A percentile compares a stretch with the other conserved stretches of the same genome.
Evolutionary conservation across 2,797 vertebrate species (phyloP).

Genomic region (Lacerta agilis): DNA sequence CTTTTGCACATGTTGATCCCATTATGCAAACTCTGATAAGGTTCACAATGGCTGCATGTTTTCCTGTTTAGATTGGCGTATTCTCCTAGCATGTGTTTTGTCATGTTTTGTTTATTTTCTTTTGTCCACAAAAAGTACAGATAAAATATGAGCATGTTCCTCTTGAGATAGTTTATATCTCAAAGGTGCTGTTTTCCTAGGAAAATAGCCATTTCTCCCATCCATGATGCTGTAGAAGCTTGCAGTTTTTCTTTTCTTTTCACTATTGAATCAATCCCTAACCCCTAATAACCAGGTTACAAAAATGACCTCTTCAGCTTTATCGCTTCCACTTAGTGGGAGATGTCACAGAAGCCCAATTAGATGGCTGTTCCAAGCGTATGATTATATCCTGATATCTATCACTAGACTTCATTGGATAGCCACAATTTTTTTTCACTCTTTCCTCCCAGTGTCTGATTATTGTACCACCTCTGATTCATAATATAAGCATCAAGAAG

Average conservation of each 20-base stretch:
- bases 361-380: slow-evolving; percentile 37
- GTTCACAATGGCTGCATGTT: not conserved
- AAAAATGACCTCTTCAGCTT: not conserved
- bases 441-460: not conserved
- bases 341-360: slow-evolving; percentile 28
- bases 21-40: not conserved
- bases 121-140: not conserved
- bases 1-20: not conserved
- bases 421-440: not conserved
- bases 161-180: not conserved
- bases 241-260: no score
- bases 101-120: not conserved
- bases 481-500: slow-evolving; percentile 38
- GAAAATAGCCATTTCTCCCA: not conserved
- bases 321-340: not conserved
- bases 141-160: not conserved
- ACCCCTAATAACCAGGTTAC: not conserved
- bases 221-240: not conserved
- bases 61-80: not conserved
- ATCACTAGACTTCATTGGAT: not conserved
- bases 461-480: not conserved
- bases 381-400: not conserved
- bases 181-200: not conserved
- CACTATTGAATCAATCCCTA: slow-evolving; percentile 5
- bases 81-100: not conserved